phyloP scores from a whole-genome alignment of 2,888 invertebrate genomes.

The Orchesellides sinensis region DNA sequence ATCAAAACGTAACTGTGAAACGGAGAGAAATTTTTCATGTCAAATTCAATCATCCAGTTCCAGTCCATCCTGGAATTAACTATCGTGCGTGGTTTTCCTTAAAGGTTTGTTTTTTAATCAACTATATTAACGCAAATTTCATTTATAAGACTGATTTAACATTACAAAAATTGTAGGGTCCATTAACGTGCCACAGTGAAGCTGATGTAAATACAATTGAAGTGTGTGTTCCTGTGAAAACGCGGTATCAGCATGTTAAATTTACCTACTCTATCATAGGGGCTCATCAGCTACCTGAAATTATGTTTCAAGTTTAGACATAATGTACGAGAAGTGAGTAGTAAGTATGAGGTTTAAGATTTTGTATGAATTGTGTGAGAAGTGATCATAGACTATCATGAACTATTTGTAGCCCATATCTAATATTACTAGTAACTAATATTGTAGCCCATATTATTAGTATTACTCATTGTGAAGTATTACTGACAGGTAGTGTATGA shows the following conservation, averaged over 20 bases:
- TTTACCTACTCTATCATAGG: conserved; percentile 63
- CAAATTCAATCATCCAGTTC: conserved; percentile 60
- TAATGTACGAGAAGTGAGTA: too few relatives aligned
- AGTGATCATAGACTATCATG: too few relatives aligned
- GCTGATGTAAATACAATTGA: conserved; percentile 45
- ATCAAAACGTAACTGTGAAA: conserved; percentile 44
- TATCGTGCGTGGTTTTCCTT: conserved; percentile 68
- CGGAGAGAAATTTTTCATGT: conserved; percentile 66
- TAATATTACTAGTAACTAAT: too few relatives aligned
- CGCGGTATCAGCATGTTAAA: conserved; percentile 50
- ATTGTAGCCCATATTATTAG: too few relatives aligned
- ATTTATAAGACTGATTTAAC: not conserved
- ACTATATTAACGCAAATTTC: not conserved
- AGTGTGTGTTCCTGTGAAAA: conserved; percentile 58
- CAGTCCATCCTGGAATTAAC: conserved; percentile 42
- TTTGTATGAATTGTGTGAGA: too few relatives aligned
- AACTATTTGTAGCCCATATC: too few relatives aligned
- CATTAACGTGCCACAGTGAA: conserved; percentile 66
- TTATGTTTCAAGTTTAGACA: conserved; percentile 62
- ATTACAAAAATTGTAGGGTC: conserved; percentile 50
- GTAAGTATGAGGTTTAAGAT: too few relatives aligned
- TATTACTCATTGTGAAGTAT: too few relatives aligned
- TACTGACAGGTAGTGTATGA: too few relatives aligned
- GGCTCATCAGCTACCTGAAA: conserved; percentile 69
- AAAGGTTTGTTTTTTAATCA: conserved; percentile 34